A percentile compares a stretch with the other conserved stretches of the same genome.
phyloP scores from a whole-genome alignment of 2,888 invertebrate genomes.

The Acleris literana region DNA sequence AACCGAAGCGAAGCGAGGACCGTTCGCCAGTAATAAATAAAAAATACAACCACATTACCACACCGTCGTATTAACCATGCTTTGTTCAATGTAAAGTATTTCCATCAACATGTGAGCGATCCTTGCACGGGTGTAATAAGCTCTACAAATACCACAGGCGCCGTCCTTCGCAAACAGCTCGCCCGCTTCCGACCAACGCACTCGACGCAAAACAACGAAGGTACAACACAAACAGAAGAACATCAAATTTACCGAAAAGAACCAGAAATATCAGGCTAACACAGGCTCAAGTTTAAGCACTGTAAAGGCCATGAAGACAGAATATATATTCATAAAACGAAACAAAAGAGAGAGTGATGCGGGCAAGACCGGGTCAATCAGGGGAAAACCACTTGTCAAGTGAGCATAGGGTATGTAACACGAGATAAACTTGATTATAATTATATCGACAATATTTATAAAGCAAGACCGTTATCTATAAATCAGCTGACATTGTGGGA shows the following conservation, averaged over 20 bases:
- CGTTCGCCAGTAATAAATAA: too few relatives aligned
- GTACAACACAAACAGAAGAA: constrained; percentile 17
- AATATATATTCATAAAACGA: neutral
- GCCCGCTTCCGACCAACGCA: constrained; percentile 26
- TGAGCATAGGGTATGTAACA: constrained; percentile 5
- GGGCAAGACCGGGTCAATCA: constrained; percentile 19
- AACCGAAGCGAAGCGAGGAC: too few relatives aligned
- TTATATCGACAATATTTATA: neutral
- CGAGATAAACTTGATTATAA: neutral
- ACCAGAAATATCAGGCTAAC: constrained; percentile 4
- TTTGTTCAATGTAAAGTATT: neutral
- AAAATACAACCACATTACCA: neutral
- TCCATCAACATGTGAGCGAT: constrained; percentile 4
- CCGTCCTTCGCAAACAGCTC: constrained; percentile 36
- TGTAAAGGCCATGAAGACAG: neutral
- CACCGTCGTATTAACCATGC: neutral
- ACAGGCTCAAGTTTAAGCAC: too few relatives aligned
- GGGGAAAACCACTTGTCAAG: constrained; percentile 12
- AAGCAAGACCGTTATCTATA: too few relatives aligned
- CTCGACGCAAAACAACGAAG: constrained; percentile 25
- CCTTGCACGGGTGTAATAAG: constrained; percentile 20
- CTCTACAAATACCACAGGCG: constrained; percentile 31
- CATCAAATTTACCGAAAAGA: constrained; percentile 1
- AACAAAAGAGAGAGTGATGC: constrained; percentile 29
- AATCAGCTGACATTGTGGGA: neutral